Base-by-base conservation (phyloP, 2,113 vertebrate species). In the Martes martes region DNA sequence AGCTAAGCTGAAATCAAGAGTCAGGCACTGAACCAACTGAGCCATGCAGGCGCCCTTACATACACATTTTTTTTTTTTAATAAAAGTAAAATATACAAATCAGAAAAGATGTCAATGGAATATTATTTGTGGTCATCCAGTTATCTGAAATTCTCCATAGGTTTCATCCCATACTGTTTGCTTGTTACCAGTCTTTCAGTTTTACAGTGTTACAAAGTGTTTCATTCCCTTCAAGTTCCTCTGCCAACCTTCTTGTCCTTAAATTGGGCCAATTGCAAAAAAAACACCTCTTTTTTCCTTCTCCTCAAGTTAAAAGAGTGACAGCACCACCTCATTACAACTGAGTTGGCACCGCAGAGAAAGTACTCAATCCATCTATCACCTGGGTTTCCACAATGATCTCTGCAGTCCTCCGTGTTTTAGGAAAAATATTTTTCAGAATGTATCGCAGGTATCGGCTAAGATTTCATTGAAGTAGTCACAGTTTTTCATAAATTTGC, bases 201-300 rank as follows among this genome's bases (percentile, higher is more conserved):
- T 97, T 69, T 83, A 90, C 81, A 89, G 45, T 91, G 88, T 97
- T 96, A 10, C 33, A 57, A 28, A 33, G 4, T 95, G 97, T 97
- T 97, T 97, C 91, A 96, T 85, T 92, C 94, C 57, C 87, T 94
- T 97, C 88, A 84, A 95, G 93, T 94, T 76, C 97, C 96, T 97
- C 96, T 97, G 89, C 95, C 98, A 98, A 98, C 98, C 94, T 97
- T 98, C 95, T 97, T 97, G 97, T 96, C 98, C 97, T 98, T 98
- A 98, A 98, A 97, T 95, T 65, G n/a, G 67, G 95, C 2, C 95
- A 98, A 59, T 88, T 93, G 95, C 95, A 31, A 31, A 91, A 91
- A 59, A 97, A 98, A 96, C 73, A 89, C 88, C 86, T 96, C 96
- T 98, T 98, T 95, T 91, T 96, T 97, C 92, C 97, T 87, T 97